Evolutionary conservation across 2,113 vertebrate species (phyloP).

Genomic region (Dicentrarchus labrax): DNA sequence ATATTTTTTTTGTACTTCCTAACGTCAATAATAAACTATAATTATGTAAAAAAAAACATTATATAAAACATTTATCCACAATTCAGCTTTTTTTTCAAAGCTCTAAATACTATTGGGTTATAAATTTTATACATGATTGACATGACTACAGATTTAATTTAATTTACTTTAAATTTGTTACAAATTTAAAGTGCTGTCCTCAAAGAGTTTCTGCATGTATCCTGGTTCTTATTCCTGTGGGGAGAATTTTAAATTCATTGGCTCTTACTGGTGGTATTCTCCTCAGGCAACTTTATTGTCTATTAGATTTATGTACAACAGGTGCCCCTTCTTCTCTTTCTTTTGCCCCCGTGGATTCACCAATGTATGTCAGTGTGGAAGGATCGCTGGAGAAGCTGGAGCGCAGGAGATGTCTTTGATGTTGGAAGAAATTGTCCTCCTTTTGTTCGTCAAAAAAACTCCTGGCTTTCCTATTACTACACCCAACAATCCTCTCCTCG

Average conservation of each 20-base stretch:
- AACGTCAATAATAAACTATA: background rate
- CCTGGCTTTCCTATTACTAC: background rate
- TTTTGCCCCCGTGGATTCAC: background rate
- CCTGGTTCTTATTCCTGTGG: background rate
- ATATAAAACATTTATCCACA: background rate
- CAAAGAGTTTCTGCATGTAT: background rate
- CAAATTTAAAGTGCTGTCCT: no score
- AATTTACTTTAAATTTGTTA: no score
- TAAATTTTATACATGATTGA: background rate
- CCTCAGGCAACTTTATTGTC: background rate
- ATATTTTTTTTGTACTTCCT: background rate
- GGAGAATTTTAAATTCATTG: background rate
- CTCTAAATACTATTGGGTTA: background rate
- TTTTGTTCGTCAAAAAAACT: background rate
- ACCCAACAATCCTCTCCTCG: constrained; percentile 21
- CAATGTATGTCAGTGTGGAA: background rate
- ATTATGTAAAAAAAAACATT: constrained; percentile 1
- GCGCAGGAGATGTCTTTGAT: constrained; percentile 14
- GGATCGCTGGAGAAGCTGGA: background rate
- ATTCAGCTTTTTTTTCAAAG: background rate
- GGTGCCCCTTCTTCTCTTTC: background rate
- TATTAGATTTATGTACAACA: background rate
- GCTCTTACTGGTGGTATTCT: background rate
- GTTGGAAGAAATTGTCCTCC: background rate
- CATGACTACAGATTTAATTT: no score